These are phyloP conservation scores for Rhynchonycteris naso DNA, from an alignment of 2,797 vertebrate species.

Conservation along the genomic window DNA sequence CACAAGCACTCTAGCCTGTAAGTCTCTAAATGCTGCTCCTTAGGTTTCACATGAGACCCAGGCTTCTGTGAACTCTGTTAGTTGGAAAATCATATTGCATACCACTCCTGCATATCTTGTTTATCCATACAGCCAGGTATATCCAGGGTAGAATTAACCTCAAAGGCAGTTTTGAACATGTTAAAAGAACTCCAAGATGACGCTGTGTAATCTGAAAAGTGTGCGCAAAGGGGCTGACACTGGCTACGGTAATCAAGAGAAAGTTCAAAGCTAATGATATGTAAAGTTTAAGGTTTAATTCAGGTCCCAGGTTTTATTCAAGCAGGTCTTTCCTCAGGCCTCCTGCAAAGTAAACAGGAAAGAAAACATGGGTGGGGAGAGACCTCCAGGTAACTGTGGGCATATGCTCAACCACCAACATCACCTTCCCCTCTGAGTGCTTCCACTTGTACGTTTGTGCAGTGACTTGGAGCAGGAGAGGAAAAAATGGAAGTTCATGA, in stretches of 20 bases:
- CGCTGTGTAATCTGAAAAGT: not conserved
- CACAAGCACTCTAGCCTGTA: not conserved
- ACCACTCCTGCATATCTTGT: not conserved
- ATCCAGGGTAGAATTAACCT: not conserved
- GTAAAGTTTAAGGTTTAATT: not conserved
- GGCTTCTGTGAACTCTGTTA: not conserved
- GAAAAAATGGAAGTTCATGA: not conserved
- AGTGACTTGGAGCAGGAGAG: not conserved
- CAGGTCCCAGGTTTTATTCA: slow-evolving; percentile 1
- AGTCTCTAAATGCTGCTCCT: not conserved
- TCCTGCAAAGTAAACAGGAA: not conserved
- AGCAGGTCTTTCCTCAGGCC: not conserved
- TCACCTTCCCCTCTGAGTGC: not conserved
- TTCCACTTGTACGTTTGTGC: not conserved
- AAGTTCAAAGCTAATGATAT: not conserved
- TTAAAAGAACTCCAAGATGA: not conserved
- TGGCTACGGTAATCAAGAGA: not conserved
- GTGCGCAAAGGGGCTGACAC: not conserved
- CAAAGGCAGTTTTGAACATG: not conserved
- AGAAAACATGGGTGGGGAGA: not conserved
- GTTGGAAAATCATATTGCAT: not conserved
- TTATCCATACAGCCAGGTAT: not conserved
- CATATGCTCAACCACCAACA: not conserved
- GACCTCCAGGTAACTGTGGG: not conserved
- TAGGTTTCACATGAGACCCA: not conserved